These are phyloP conservation scores for Dipus sagitta DNA, from an alignment of 2,797 vertebrate genomes.

Conservation along the genomic window DNA sequence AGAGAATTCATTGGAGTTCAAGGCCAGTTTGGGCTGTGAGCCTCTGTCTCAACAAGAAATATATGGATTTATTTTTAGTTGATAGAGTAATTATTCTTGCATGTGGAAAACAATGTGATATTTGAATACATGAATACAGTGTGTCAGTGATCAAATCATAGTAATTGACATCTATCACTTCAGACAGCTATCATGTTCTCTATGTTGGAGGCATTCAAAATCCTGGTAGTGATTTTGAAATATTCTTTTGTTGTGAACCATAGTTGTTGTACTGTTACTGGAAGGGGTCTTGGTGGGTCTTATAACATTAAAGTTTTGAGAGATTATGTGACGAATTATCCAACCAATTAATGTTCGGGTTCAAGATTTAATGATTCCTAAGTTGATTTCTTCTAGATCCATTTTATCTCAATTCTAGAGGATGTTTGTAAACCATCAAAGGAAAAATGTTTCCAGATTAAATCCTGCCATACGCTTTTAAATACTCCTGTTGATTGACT, in stretches of 20 bases:
- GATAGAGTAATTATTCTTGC: background rate
- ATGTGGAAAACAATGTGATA: background rate
- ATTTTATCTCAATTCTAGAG: slow-evolving; percentile 1
- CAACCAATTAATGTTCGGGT: background rate
- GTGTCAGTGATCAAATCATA: background rate
- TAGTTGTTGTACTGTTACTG: background rate
- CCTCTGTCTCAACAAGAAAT: background rate
- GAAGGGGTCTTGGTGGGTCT: too few species aligned
- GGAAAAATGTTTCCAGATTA: background rate
- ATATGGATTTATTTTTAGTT: background rate
- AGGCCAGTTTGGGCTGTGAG: background rate
- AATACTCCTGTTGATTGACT: too few species aligned
- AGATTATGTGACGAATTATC: slow-evolving; percentile 14
- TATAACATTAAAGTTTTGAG: background rate
- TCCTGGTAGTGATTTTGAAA: background rate
- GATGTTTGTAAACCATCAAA: slow-evolving; percentile 18
- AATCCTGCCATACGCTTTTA: background rate
- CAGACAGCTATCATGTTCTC: background rate
- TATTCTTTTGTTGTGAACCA: background rate
- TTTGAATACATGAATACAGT: background rate
- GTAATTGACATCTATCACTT: background rate
- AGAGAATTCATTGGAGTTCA: background rate
- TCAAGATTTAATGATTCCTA: background rate
- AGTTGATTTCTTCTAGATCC: slow-evolving; percentile 20
- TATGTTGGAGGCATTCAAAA: background rate